A percentile compares a stretch with the other conserved stretches of the same genome.
Conservation (phyloP, 2,113 vertebrate genomes). For the Pachypanchax playfairii region DNA sequence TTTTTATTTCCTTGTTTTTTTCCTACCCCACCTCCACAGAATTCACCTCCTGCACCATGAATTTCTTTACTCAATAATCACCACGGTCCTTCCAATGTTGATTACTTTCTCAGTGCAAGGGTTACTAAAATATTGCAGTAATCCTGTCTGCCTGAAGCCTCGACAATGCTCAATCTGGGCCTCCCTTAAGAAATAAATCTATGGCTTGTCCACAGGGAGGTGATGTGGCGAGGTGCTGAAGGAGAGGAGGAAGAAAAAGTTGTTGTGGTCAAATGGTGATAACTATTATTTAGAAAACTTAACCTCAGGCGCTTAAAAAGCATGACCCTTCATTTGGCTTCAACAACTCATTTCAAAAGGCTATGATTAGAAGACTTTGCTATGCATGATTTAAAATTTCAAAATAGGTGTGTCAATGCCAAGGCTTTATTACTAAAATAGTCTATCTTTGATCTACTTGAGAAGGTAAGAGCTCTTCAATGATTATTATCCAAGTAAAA, state of each 20-base stretch:
- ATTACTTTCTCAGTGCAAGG: conserved; percentile 73
- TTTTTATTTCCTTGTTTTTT: conserved; percentile 10
- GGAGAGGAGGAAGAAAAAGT: conserved; percentile 7
- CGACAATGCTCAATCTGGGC: conserved; percentile 40
- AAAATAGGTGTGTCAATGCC: background rate
- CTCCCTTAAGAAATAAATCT: conserved; percentile 63
- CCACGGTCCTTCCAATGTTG: conserved; percentile 53
- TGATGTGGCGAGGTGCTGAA: conserved; percentile 12
- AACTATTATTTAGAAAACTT: background rate
- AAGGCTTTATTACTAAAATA: background rate
- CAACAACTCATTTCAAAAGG: background rate
- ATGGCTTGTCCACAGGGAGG: conserved; percentile 49
- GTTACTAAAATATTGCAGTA: conserved; percentile 76
- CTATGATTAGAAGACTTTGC: background rate
- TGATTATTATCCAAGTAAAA: background rate
- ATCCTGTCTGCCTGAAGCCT: conserved; percentile 62
- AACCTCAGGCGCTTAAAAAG: conserved; percentile 41
- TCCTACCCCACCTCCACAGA: conserved; percentile 33
- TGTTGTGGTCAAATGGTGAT: conserved; percentile 25
- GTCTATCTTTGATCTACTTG: background rate
- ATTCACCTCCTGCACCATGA: conserved; percentile 63
- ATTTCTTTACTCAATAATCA: conserved; percentile 69
- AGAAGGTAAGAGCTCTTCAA: background rate
- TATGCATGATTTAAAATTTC: background rate
- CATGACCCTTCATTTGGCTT: background rate